Evolutionary conservation across 1,140 invertebrate genomes (phyloP).

Genomic region (Carcinoscorpius rotundicauda): DNA sequence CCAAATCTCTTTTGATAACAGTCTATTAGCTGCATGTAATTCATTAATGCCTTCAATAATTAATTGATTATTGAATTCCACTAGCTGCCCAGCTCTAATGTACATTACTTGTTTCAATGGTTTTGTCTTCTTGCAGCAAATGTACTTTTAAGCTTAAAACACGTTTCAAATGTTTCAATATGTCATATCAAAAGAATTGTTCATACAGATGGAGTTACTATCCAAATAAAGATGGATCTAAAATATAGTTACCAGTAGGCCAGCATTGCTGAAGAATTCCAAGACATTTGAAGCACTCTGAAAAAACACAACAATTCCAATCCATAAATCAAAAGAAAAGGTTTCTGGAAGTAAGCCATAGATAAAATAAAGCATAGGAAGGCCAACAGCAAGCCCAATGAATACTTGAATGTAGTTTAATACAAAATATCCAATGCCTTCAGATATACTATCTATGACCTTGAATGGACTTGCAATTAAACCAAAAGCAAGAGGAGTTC

Average conservation of each 20-base stretch:
- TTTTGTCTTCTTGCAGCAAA: too few species aligned
- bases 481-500: conserved; percentile 46
- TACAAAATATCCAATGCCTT: conserved; percentile 46
- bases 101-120: too few species aligned
- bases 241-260: conserved; percentile 13
- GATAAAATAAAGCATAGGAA: conserved; percentile 7
- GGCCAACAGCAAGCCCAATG: conserved; percentile 1
- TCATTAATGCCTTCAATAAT: too few species aligned
- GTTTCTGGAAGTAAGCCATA: conserved; percentile 15
- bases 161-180: too few species aligned
- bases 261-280: conserved; percentile 16
- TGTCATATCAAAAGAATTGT: too few species aligned
- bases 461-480: conserved; percentile 58
- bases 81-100: too few species aligned
- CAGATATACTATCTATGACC: conserved; percentile 52
- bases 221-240: neutral
- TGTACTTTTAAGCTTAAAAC: too few species aligned
- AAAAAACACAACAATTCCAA: too few species aligned
- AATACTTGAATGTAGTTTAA: conserved; percentile 26
- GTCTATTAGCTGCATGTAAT: too few species aligned
- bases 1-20: too few species aligned
- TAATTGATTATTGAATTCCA: too few species aligned
- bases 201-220: too few species aligned
- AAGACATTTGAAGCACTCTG: conserved; percentile 1
- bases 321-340: neutral